A percentile compares a stretch with the other conserved stretches of the same genome.
These are phyloP conservation scores for Taxidea taxus DNA, from an alignment of 2,113 vertebrate species.

Conservation along the genomic window DNA sequence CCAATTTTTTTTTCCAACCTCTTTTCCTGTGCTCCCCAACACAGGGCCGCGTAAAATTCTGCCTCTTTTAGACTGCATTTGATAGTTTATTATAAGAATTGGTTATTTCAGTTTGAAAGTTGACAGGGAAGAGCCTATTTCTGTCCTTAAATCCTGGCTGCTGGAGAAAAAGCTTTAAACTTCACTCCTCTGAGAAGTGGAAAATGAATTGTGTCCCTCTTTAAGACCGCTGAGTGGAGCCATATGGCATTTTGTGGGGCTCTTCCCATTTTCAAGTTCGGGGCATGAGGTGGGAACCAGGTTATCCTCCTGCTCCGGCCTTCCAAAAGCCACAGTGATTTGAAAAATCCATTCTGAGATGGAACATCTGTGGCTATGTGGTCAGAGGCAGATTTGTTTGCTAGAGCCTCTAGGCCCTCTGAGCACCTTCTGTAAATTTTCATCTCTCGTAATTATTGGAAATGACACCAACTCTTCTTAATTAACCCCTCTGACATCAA, in stretches of 20 bases:
- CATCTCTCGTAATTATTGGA: constrained; percentile 58
- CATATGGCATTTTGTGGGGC: accelerated
- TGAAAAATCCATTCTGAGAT: background rate
- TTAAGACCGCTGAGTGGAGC: background rate
- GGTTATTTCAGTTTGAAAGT: background rate
- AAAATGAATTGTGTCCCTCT: accelerated
- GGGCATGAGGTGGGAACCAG: background rate
- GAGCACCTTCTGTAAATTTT: background rate
- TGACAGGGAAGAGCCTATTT: background rate
- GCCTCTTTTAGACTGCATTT: background rate
- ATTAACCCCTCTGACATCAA: constrained; percentile 68
- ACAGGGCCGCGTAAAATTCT: background rate
- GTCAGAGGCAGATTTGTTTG: background rate
- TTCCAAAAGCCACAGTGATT: constrained; percentile 24
- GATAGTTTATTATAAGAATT: background rate
- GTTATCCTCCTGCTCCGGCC: background rate
- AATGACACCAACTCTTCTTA: constrained; percentile 49
- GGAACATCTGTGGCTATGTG: background rate
- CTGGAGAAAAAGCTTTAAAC: background rate
- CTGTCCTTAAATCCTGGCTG: background rate
- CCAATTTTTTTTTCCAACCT: background rate
- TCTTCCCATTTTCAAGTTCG: background rate
- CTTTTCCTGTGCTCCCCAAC: background rate
- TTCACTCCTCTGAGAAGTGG: background rate
- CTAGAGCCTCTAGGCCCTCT: background rate